Evolutionary conservation across 2,888 invertebrate species (phyloP).

Genomic region (Drosophila borborema): DNA sequence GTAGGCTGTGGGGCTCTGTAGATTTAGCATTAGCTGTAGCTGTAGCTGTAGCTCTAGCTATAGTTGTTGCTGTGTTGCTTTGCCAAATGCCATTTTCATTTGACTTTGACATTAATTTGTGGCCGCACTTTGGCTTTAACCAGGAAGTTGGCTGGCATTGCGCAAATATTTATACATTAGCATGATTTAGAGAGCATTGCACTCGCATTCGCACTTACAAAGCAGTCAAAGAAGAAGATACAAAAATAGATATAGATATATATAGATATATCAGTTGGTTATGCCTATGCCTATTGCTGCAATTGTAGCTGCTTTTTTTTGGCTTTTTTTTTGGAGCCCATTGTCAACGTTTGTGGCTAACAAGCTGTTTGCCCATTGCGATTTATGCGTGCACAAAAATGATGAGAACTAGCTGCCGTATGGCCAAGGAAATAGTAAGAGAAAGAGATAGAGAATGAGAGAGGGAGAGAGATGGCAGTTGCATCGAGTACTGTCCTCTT

Average conservation of each 20-base stretch:
- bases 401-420: conserved; percentile 60
- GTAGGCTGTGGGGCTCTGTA: not conserved
- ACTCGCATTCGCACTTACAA: conserved; percentile 41
- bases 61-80: conserved; percentile 22
- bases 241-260: not conserved
- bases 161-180: conserved; percentile 62
- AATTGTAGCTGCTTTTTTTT: conserved; percentile 13
- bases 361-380: conserved; percentile 59
- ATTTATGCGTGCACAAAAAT: conserved; percentile 78
- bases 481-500: conserved; percentile 6
- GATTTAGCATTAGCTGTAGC: not conserved
- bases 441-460: not conserved
- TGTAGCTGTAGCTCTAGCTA: conserved; percentile 8
- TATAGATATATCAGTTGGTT: not conserved
- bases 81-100: conserved; percentile 80
- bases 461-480: not conserved
- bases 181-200: conserved; percentile 65
- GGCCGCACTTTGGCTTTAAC: conserved; percentile 76
- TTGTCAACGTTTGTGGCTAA: conserved; percentile 61
- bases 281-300: not conserved
- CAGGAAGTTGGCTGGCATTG: conserved; percentile 67
- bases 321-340: conserved; percentile 32
- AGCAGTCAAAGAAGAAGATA: not conserved
- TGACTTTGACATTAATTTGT: conserved; percentile 81
- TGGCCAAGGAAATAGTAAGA: conserved; percentile 13